Conservation (phyloP, 2,113 vertebrate species). For the Lampris megalopsis region DNA sequence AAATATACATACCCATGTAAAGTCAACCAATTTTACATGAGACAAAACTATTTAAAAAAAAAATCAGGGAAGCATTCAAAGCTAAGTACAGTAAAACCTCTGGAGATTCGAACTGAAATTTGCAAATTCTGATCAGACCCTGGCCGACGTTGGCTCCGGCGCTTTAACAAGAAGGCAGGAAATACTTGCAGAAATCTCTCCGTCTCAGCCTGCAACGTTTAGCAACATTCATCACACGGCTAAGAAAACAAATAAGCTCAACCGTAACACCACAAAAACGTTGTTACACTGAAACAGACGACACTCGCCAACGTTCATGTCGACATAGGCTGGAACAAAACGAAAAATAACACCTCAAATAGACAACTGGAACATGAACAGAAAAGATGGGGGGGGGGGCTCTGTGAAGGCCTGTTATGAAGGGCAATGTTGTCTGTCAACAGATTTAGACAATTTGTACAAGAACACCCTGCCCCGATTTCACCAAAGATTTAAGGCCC, state of each 20-base stretch:
- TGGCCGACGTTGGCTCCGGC: not conserved
- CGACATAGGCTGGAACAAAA: not conserved
- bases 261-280: not conserved
- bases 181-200: not conserved
- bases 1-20: too few species aligned
- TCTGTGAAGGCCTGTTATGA: not conserved
- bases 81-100: too few species aligned
- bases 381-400: not conserved
- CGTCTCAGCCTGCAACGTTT: not conserved
- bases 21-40: too few species aligned
- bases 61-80: too few species aligned
- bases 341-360: too few species aligned
- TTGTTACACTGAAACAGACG: not conserved
- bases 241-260: not conserved
- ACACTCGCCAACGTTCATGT: not conserved
- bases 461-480: not conserved
- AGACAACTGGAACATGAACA: too few species aligned
- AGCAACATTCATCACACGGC: not conserved
- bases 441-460: not conserved
- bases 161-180: not conserved
- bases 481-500: conserved; percentile 10
- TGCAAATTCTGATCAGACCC: too few species aligned
- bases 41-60: too few species aligned
- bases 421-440: not conserved
- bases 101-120: too few species aligned